Conservation (phyloP, 2,797 vertebrate genomes). For the Phaenicophaeus curvirostris region DNA sequence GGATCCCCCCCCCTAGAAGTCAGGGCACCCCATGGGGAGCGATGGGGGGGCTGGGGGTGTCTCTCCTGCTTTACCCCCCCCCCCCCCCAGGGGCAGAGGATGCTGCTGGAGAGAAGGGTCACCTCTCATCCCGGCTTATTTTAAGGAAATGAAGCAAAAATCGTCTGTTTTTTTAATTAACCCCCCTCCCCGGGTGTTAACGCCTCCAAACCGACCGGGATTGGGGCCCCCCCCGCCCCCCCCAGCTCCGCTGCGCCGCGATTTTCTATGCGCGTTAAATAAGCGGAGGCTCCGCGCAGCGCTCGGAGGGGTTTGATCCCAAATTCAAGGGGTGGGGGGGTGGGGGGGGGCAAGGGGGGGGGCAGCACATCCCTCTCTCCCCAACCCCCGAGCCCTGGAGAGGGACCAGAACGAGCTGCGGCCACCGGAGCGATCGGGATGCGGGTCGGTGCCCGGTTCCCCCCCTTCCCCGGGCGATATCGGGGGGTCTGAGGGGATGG, state of each 20-base stretch:
- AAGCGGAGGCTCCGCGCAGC: background rate
- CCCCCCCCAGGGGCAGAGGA: background rate
- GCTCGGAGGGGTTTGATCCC: background rate
- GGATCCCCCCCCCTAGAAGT: too few relatives aligned
- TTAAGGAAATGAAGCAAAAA: background rate
- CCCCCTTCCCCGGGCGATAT: too few relatives aligned
- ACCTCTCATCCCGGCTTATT: background rate
- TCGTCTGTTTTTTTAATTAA: background rate
- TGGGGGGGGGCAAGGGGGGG: fast-evolving
- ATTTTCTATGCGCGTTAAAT: background rate
- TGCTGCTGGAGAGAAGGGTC: background rate
- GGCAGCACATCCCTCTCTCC: too few relatives aligned
- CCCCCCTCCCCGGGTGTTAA: background rate
- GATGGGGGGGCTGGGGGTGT: too few relatives aligned
- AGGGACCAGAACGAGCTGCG: background rate
- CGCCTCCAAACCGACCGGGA: background rate
- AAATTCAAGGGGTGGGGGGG: too few relatives aligned
- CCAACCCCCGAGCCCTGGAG: background rate
- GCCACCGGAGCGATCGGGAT: background rate
- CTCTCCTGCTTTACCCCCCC: too few relatives aligned
- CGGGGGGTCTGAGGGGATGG: too few relatives aligned
- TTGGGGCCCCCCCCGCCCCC: too few relatives aligned
- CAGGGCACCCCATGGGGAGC: background rate
- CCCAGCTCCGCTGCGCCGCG: background rate
- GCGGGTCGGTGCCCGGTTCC: background rate